A percentile compares a stretch with the other conserved stretches of the same genome.
Evolutionary conservation across 92 coral and sea anemone genomes (phyloP).

Genomic region (Hydrozoanthus gracilis): DNA sequence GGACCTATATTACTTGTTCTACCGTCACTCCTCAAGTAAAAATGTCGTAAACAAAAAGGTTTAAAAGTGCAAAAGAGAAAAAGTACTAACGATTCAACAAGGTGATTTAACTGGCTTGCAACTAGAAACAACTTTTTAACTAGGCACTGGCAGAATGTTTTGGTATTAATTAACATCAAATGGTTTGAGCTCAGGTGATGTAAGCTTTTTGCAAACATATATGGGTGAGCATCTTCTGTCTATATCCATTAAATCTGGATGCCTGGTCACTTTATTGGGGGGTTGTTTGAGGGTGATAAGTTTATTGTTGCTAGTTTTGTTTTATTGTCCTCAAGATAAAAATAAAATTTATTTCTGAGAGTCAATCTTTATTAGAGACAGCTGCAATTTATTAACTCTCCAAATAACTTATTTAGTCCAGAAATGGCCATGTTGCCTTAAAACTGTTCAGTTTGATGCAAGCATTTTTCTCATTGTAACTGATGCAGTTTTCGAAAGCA

Average conservation of each 20-base stretch:
- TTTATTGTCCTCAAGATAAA: slow-evolving; percentile 19
- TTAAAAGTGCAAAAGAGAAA: too few species aligned
- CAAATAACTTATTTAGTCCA: slow-evolving; percentile 9
- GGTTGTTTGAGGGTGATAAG: not conserved
- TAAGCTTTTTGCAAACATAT: not conserved
- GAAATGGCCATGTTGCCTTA: not conserved
- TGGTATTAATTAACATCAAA: too few species aligned
- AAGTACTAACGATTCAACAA: too few species aligned
- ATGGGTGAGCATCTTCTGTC: not conserved
- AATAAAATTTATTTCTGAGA: slow-evolving; percentile 1
- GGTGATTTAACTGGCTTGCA: too few species aligned
- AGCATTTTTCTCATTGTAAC: not conserved
- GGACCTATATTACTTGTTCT: too few species aligned
- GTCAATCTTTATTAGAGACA: slow-evolving; percentile 30
- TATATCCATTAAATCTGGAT: not conserved
- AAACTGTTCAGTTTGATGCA: not conserved
- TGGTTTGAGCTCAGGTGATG: not conserved
- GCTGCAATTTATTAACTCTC: not conserved
- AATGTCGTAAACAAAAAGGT: too few species aligned
- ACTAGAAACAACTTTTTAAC: too few species aligned
- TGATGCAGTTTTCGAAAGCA: not conserved
- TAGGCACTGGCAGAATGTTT: too few species aligned
- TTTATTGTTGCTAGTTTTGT: not conserved
- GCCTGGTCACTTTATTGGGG: not conserved
- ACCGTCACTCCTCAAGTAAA: too few species aligned